Evolutionary conservation across 2,113 vertebrate species (phyloP).

Genomic region (Craseonycteris thonglongyai): DNA sequence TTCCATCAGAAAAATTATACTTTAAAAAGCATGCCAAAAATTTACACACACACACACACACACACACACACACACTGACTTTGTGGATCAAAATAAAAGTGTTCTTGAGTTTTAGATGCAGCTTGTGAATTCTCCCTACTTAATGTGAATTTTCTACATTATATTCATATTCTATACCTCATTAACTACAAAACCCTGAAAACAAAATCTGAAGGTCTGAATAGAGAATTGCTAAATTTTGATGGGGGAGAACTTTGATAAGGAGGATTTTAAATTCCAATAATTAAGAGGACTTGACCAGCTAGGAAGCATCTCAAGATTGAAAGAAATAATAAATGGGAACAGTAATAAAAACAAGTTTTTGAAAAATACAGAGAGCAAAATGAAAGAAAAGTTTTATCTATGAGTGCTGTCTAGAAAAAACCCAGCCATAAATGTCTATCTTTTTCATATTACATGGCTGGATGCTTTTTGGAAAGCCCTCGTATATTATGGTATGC

Average conservation of each 20-base stretch:
- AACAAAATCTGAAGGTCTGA: neutral
- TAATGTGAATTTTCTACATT: neutral
- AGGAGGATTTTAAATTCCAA: neutral
- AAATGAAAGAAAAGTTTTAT: neutral
- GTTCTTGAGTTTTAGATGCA: neutral
- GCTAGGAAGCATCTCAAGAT: neutral
- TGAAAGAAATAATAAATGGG: neutral
- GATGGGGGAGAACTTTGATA: neutral
- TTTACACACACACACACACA: neutral
- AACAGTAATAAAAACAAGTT: neutral
- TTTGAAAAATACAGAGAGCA: neutral
- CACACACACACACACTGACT: neutral
- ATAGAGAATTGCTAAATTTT: neutral
- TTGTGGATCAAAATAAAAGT: constrained; percentile 4
- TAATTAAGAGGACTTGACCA: neutral
- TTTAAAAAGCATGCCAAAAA: constrained; percentile 44
- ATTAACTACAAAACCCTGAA: neutral
- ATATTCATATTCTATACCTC: neutral
- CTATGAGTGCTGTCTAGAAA: too few species aligned
- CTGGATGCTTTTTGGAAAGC: too few species aligned
- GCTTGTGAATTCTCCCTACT: neutral
- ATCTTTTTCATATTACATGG: too few species aligned
- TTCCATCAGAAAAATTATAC: constrained; percentile 18
- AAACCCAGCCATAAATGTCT: too few species aligned
- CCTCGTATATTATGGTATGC: too few species aligned